Conservation (phyloP, 2,797 vertebrate genomes). For the Pogoniulus pusillus region DNA sequence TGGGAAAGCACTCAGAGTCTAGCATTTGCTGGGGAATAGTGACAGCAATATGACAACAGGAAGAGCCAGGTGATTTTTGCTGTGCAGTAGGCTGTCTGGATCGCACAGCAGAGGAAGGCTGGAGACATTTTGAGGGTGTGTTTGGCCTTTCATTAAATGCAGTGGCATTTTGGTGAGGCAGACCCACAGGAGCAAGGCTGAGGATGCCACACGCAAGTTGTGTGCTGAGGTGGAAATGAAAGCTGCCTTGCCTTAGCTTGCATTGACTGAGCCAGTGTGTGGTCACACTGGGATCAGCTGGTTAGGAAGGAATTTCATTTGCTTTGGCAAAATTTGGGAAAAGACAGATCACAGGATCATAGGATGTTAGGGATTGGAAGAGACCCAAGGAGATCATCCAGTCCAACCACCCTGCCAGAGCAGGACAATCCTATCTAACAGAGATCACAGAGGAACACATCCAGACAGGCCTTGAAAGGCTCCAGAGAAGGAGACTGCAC, state of each 20-base stretch:
- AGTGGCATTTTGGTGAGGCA: background rate
- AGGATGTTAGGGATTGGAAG: too few species aligned
- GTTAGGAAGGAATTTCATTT: conserved; percentile 38
- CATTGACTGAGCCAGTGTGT: background rate
- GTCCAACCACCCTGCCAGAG: too few species aligned
- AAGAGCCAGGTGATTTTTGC: background rate
- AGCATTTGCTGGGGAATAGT: background rate
- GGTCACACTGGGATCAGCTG: conserved; percentile 16
- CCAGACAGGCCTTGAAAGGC: too few species aligned
- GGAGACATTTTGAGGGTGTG: background rate
- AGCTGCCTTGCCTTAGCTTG: background rate
- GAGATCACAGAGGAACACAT: too few species aligned
- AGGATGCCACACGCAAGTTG: rapidly evolving
- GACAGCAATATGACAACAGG: background rate
- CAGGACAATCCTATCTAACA: too few species aligned
- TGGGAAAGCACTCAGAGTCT: background rate
- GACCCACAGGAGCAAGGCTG: background rate
- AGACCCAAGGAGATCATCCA: too few species aligned
- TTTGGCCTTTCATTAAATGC: background rate
- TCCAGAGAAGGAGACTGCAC: too few species aligned
- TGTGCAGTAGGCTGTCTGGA: background rate
- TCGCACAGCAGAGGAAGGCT: background rate
- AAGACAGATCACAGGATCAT: too few species aligned
- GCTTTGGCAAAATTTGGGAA: background rate
- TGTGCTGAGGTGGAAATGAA: background rate